Evolutionary conservation across 2,888 invertebrate species (phyloP).

Genomic region (Eupelmus urozonus): DNA sequence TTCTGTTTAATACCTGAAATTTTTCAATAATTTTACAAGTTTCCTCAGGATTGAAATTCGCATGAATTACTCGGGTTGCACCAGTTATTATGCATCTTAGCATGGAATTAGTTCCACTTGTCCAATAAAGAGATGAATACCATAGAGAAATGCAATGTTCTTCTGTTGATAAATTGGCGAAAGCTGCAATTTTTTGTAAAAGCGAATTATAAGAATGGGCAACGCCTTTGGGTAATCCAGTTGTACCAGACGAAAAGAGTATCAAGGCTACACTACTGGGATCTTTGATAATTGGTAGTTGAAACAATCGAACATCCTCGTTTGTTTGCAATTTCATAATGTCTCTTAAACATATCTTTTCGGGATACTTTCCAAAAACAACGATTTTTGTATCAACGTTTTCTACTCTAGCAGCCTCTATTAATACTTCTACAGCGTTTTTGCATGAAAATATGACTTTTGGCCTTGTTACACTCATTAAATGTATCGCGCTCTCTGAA

Average conservation of each 20-base stretch:
- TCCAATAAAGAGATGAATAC: slow-evolving; percentile 70
- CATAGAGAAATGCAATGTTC: slow-evolving; percentile 55
- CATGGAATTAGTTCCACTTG: slow-evolving; percentile 65
- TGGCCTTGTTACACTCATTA: slow-evolving; percentile 64
- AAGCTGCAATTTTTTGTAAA: slow-evolving; percentile 47
- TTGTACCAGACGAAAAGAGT: slow-evolving; percentile 72
- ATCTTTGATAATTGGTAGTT: slow-evolving; percentile 57
- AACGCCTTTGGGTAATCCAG: slow-evolving; percentile 70
- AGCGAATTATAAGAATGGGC: slow-evolving; percentile 65
- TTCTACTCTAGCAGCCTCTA: slow-evolving; percentile 62
- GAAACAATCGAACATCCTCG: slow-evolving; percentile 62
- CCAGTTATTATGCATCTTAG: slow-evolving; percentile 52
- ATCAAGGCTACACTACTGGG: slow-evolving; percentile 63
- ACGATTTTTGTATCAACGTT: slow-evolving; percentile 61
- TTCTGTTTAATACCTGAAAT: slow-evolving; percentile 68
- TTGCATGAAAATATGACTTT: slow-evolving; percentile 67
- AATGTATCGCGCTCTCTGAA: slow-evolving; percentile 66
- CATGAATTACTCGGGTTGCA: slow-evolving; percentile 63
- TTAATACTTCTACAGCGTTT: slow-evolving; percentile 31
- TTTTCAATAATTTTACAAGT: slow-evolving; percentile 68
- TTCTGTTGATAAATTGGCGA: background rate
- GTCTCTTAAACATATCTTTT: slow-evolving; percentile 60
- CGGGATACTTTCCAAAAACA: slow-evolving; percentile 63
- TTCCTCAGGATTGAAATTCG: slow-evolving; percentile 64
- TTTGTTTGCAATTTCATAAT: slow-evolving; percentile 60